Evolutionary conservation across 1,140 invertebrate species (phyloP), one percentile per base, ranked within the genome.

Genomic region (Anthonomus grandis): DNA sequence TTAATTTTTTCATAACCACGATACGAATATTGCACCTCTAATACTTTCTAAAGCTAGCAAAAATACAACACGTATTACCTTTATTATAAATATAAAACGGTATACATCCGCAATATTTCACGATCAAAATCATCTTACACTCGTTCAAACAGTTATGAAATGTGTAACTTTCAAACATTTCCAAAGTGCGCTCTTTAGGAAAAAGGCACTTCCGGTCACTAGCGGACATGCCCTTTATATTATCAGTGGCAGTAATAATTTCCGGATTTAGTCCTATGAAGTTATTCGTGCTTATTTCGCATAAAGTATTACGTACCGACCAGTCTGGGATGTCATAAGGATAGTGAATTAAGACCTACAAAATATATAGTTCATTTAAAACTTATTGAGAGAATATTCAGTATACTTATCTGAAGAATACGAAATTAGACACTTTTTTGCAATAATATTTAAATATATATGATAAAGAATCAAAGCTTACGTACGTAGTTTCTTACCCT

Each of bases 91-190:
- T 53, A 69, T 73, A 81, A 57, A 77, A 77, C 0, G 84, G 84
- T 0, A 83, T 64, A 63, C 85, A 86, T 12, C 78, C 74, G 59
- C 85, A 86, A 1, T 64, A 62, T 2, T 67, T 51, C 1, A 70
- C 65, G 1, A 78, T 73, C 12, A 77, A 68, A 5, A 67, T 64
- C 10, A 78, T 69, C 15, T 80, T 74, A 60, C 81, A 81, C 47
- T 80, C 77, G 0, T 75, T 72, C 71, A 85, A 73, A 63, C 85
- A 86, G 62, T 86, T 86, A 47, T 80, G 75, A 54, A 80, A 84
- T 0, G 81, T 80, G 48, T 86, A 86, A 0, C 72, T 70, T 1
- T 64, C 62, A 10, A 81, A 75, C 1, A 65, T 60, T 0, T 64
- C 60, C 10, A 76, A 57, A 44, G 64, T 57, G 0, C 63, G 69